These are phyloP conservation scores for Resseliella maxima DNA, from an alignment of 2,888 invertebrate species.

Conservation along the genomic window DNA sequence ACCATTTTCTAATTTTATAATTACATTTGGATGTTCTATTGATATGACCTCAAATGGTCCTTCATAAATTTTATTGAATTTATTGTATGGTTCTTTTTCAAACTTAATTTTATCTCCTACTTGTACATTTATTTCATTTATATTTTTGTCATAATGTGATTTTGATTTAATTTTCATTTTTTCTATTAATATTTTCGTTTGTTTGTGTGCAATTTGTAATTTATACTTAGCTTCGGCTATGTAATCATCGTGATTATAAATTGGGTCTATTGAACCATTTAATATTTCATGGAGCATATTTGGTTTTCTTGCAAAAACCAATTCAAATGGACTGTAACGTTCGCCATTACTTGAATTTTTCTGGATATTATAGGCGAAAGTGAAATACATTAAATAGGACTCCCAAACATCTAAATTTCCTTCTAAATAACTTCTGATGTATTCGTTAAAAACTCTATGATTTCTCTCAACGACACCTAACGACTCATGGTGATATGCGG, in stretches of 20 bases:
- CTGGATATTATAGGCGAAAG: neutral
- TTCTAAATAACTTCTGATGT: neutral
- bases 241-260: neutral
- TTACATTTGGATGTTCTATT: neutral
- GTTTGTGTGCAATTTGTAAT: neutral
- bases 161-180: neutral
- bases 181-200: neutral
- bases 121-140: neutral
- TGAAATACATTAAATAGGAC: neutral
- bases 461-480: neutral
- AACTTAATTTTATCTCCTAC: neutral
- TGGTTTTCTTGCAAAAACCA: neutral
- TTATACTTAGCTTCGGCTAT: neutral
- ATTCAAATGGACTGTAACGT: neutral
- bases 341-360: neutral
- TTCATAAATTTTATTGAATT: neutral
- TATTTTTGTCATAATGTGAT: neutral
- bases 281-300: neutral
- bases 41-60: neutral
- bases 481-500: neutral
- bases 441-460: neutral
- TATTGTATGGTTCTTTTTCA: neutral
- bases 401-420: neutral
- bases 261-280: neutral
- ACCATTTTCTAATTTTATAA: neutral